Evolutionary conservation across 2,113 vertebrate genomes (phyloP), one percentile per base, ranked within the genome.

Genomic region (Gobio gobio): DNA sequence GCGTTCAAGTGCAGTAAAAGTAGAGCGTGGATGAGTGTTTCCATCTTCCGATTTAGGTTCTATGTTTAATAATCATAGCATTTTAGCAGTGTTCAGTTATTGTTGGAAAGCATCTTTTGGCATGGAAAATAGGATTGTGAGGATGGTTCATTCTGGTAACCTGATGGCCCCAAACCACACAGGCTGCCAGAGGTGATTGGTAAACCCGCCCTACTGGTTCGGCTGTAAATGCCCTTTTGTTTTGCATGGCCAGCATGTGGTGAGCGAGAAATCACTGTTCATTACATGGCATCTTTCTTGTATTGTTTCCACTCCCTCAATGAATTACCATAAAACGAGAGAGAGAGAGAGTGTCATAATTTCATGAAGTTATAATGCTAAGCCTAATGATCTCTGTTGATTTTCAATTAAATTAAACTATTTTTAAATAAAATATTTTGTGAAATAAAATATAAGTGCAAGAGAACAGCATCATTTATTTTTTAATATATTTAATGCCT

Each of bases 221-320:
- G 54, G 24, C 47, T 54, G 73, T 54, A 76, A 76, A 51, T 51
- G 73, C 73, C 47, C 73, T 54, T 26, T 29, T 76, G 73, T 76
- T 54, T 76, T 20, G 73, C 12, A 76, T 54, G 73, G 24, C 73
- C 73, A 76, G 73, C 73, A 76, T 76, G 73, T 75, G 14, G 6
- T 14, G 3, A 75, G 14, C 6, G 14, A 33, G 47, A 76, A 73
- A 54, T 76, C 73, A 76, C 24, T 54, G 24, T 54, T 16, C 45
- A 51, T 75, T 75, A 29, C n/a, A 51, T 54, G 26, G 24, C 13
- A 51, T 36, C 26, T 68, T 68, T 36, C 61, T 33, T 56, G 16
- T 56, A 54, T 56, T 3, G 54, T 56, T 56, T 56, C 54, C 54
- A 56, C 54, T 54, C 49, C 49, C 5, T 56, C 2, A 56, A 56